Percentiles rank a stretch among this genome's conserved stretches.
phyloP scores from a whole-genome alignment of 2,888 invertebrate genomes.

The Stenotaenia linearis region DNA sequence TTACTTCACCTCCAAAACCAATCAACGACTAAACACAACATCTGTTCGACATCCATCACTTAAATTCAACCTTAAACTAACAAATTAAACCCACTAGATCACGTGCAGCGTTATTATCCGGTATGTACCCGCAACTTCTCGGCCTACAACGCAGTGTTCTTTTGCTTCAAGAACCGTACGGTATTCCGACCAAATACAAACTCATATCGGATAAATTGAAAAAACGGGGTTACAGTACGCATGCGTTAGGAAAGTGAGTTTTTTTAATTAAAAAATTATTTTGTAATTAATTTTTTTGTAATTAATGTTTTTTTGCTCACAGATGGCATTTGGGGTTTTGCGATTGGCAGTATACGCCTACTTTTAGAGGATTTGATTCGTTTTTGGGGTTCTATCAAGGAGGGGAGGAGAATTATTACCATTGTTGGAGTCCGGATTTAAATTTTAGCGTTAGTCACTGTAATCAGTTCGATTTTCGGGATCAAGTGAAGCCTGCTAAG shows the following conservation, averaged over 20 bases:
- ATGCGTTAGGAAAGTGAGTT: constrained; percentile 22
- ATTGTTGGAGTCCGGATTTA: background rate
- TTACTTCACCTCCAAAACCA: no score
- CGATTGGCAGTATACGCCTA: background rate
- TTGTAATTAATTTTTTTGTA: background rate
- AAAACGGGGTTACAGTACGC: background rate
- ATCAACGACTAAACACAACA: no score
- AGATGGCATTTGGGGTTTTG: constrained; percentile 29
- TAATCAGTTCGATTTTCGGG: no score
- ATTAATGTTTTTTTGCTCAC: no score
- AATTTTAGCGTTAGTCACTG: no score
- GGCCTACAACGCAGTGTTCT: constrained; percentile 12
- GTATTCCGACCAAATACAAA: background rate
- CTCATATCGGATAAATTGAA: background rate
- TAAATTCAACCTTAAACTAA: no score
- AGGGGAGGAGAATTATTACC: background rate
- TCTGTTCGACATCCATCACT: no score
- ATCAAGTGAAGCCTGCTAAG: no score
- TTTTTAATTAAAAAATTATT: no score
- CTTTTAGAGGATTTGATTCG: background rate
- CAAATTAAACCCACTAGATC: no score
- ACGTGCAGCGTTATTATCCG: background rate
- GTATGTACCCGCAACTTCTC: background rate
- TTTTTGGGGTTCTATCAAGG: constrained; percentile 8
- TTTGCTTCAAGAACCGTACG: constrained; percentile 1